phyloP scores from a whole-genome alignment of 2,113 vertebrate species.

The Callospermophilus lateralis region DNA sequence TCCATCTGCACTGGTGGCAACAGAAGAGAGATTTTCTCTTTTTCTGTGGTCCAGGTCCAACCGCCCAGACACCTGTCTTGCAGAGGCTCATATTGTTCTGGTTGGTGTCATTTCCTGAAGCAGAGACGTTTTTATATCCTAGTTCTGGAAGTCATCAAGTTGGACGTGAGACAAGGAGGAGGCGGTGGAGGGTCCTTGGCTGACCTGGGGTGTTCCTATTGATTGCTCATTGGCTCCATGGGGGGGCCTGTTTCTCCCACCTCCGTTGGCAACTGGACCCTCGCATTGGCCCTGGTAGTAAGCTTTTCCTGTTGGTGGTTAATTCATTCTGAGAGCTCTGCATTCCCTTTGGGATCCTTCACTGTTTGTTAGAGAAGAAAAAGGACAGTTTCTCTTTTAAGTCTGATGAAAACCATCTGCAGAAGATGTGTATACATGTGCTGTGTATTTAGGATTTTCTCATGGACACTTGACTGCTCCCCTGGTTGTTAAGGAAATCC shows the following conservation, averaged over 20 bases:
- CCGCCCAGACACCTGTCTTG: conserved; percentile 71
- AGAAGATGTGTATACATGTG: not conserved
- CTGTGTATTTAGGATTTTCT: not conserved
- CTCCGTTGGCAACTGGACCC: not conserved
- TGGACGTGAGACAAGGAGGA: not conserved
- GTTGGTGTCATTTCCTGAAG: conserved; percentile 7
- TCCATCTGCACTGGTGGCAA: conserved; percentile 80
- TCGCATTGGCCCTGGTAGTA: not conserved
- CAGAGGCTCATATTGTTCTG: not conserved
- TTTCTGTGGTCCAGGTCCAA: conserved; percentile 74
- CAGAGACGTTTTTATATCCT: not conserved
- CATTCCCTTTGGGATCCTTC: conserved; percentile 34
- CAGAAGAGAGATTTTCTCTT: conserved; percentile 73
- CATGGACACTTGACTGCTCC: not conserved
- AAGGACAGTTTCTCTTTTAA: conserved; percentile 67
- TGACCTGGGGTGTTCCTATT: conserved; percentile 1
- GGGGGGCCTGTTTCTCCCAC: not conserved
- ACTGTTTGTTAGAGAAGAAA: conserved; percentile 28
- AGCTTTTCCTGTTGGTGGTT: not conserved
- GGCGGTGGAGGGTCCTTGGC: not conserved
- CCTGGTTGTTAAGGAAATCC: not conserved
- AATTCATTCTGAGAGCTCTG: conserved; percentile 64
- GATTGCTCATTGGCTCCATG: not conserved
- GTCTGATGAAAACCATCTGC: conserved; percentile 72
- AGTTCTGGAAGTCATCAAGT: conserved; percentile 71